Evolutionary conservation across 1,140 invertebrate genomes (phyloP), one percentile per base, ranked within the genome.

Genomic region (Drosophila sproati): DNA sequence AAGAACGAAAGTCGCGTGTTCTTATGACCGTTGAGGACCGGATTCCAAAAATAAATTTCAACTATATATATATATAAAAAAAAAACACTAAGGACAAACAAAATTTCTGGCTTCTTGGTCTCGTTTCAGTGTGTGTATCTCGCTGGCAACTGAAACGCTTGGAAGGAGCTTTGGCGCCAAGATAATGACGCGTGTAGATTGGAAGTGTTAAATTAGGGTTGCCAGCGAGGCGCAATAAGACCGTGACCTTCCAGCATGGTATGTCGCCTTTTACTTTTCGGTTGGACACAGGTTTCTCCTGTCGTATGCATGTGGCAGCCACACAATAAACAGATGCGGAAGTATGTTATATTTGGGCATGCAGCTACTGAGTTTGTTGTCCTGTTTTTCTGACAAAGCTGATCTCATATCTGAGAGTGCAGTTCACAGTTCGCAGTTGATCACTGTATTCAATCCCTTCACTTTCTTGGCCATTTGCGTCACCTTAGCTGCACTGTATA

Each of bases 61-160:
- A 63, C 63, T 66, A 64, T 72, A 77, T 60, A 62, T 37, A 37
- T n/a, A 51, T 4, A 32, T 55, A 43, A 54, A 60, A 63, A 76
- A 63, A 63, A 41, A 72, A 76, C 78, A 80, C 71, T 76, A 52
- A 79, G 63, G 71, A 80, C 75, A 78, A 74, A 80, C 71, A 80
- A 79, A 73, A 62, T 73, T 62, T 68, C 12, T 63, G 61, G 54
- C 62, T 78, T 76, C 67, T 54, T 52, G 32, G 8, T 35, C 32
- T 34, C 10, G 48, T 54, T 61, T 74, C 51, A n/a, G 52, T 45
- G 51, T 64, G 55, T 41, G 39, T 51, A 29, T 50, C 41, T 66
- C 56, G 60, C 55, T 39, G 61, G 56, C 56, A 70, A 77, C 78
- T 73, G 71, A 61, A 12, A 48, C 43, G 54, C 56, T 43, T 78